Evolutionary conservation across 2,888 invertebrate species (phyloP).

Genomic region (Parelbella ahira): DNA sequence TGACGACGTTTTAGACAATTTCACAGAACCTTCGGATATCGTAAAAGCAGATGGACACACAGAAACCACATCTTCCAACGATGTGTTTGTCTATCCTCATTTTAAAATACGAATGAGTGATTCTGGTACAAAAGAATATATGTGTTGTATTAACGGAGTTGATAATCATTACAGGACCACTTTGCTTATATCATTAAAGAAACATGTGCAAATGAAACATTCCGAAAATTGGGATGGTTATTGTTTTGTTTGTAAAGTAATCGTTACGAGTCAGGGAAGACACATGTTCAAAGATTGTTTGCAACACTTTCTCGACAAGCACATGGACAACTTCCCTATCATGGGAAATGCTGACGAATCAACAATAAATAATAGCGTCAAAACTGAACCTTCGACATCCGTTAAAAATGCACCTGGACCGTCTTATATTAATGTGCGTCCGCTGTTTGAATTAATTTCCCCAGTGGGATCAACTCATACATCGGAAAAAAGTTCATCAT

Average conservation of each 20-base stretch:
- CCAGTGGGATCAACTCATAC: conserved; percentile 18
- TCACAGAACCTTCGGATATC: conserved; percentile 24
- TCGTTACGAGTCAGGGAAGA: conserved; percentile 59
- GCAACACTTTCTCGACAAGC: conserved; percentile 63
- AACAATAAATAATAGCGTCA: conserved; percentile 9
- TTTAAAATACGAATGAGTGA: conserved; percentile 52
- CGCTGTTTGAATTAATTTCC: conserved; percentile 59
- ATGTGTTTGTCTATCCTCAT: conserved; percentile 48
- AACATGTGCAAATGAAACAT: conserved; percentile 64
- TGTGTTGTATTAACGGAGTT: conserved; percentile 62
- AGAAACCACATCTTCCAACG: conserved; percentile 10
- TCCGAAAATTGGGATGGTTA: conserved; percentile 77
- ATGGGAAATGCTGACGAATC: conserved; percentile 36
- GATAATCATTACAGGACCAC: conserved; percentile 60
- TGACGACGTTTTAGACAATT: too few relatives aligned
- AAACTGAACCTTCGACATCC: neutral
- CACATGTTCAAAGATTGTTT: conserved; percentile 61
- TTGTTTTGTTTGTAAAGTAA: conserved; percentile 73
- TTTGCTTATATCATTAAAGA: conserved; percentile 67
- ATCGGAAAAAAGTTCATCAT: conserved; percentile 31
- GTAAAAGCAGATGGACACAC: too few relatives aligned
- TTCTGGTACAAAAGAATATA: conserved; percentile 57
- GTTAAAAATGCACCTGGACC: neutral
- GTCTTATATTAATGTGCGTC: conserved; percentile 58
- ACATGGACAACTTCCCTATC: conserved; percentile 63